Evolutionary conservation across 2,113 vertebrate species (phyloP).

Genomic region (Scalopus aquaticus): DNA sequence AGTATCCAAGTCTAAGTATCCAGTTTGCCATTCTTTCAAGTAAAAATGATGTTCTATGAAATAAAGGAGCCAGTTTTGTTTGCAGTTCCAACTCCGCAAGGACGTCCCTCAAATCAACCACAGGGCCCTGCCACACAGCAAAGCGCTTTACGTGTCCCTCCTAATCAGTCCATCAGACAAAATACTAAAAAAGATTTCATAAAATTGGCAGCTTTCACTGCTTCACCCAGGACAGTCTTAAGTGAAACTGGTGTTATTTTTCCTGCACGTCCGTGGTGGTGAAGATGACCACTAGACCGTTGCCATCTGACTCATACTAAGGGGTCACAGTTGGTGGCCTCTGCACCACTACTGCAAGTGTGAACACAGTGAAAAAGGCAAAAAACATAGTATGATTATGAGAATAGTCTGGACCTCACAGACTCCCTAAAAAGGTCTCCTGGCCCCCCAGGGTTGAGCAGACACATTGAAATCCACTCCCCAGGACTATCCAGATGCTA

Average conservation of each 20-base stretch:
- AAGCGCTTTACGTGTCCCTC: background rate
- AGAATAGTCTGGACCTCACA: background rate
- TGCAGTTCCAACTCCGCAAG: background rate
- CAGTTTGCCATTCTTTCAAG: background rate
- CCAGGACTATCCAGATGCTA: background rate
- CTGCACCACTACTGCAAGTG: background rate
- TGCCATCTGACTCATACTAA: background rate
- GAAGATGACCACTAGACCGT: background rate
- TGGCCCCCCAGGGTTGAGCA: background rate
- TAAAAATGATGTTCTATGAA: background rate
- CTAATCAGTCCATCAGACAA: background rate
- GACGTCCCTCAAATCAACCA: background rate
- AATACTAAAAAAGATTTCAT: background rate
- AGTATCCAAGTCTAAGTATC: constrained; percentile 10
- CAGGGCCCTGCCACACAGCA: background rate
- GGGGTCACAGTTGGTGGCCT: background rate
- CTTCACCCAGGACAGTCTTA: background rate
- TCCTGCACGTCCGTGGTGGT: background rate
- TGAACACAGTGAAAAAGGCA: background rate
- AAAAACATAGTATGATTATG: background rate
- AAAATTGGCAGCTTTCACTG: background rate
- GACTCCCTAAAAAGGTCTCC: background rate
- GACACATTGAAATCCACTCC: background rate
- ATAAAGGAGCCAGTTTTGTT: background rate
- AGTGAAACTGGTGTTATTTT: background rate